Evolutionary conservation across 1,140 invertebrate species (phyloP).

Genomic region (Popillia japonica): DNA sequence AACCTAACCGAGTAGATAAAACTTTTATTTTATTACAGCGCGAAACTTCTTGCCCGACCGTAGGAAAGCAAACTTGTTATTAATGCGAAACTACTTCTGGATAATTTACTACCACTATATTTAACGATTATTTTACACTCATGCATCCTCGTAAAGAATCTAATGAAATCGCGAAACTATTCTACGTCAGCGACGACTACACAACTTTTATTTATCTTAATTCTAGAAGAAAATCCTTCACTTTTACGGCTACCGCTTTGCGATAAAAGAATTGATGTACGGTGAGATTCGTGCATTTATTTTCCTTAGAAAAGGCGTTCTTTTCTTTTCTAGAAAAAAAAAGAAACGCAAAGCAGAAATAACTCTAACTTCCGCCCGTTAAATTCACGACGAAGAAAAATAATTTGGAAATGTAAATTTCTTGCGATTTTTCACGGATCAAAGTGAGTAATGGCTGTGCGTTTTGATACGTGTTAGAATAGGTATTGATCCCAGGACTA

Average conservation of each 20-base stretch:
- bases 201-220: constrained; percentile 17
- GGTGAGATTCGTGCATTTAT: neutral
- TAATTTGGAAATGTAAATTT: too few species aligned
- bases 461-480: too few species aligned
- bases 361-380: too few species aligned
- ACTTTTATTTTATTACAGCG: constrained; percentile 17
- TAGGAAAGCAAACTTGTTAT: constrained; percentile 13
- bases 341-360: neutral
- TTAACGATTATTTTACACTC: constrained; percentile 22
- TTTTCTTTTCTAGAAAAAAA: too few species aligned
- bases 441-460: too few species aligned
- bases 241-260: neutral
- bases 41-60: neutral
- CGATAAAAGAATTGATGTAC: neutral
- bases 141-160: neutral
- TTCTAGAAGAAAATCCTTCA: neutral
- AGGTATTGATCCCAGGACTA: too few species aligned
- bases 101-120: constrained; percentile 23
- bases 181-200: neutral
- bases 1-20: constrained; percentile 4
- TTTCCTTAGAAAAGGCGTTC: neutral
- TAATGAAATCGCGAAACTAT: neutral
- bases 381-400: too few species aligned
- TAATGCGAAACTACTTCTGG: constrained; percentile 9
- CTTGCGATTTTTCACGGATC: too few species aligned